phyloP scores from a whole-genome alignment of 2,888 invertebrate genomes.

The Eristalinus sepulchralis region DNA sequence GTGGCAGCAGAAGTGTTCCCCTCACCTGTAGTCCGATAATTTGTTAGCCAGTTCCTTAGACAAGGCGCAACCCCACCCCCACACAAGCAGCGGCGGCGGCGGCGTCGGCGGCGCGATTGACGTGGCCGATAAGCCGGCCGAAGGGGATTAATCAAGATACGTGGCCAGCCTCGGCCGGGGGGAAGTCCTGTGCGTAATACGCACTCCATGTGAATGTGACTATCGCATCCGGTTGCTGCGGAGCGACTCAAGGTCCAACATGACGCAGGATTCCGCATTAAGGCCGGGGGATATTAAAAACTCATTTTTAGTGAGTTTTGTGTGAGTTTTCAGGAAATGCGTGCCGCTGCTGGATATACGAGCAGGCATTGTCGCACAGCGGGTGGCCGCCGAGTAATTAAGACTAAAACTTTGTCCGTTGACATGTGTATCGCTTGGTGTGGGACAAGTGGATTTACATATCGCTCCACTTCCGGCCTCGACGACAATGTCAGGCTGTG shows the following conservation, averaged over 20 bases:
- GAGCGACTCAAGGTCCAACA: slow-evolving; percentile 58
- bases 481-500: background rate
- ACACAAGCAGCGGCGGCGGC: slow-evolving; percentile 23
- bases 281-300: slow-evolving; percentile 56
- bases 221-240: slow-evolving; percentile 58
- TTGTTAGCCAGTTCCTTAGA: slow-evolving; percentile 66
- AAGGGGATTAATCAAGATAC: slow-evolving; percentile 65
- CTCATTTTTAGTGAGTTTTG: slow-evolving; percentile 61
- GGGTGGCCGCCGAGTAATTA: slow-evolving; percentile 53
- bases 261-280: slow-evolving; percentile 42
- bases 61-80: slow-evolving; percentile 32
- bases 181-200: slow-evolving; percentile 55
- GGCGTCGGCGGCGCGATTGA: slow-evolving; percentile 40
- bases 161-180: slow-evolving; percentile 8
- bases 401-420: slow-evolving; percentile 50
- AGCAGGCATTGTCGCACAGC: slow-evolving; percentile 16
- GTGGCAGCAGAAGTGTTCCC: slow-evolving; percentile 46
- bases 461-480: slow-evolving; percentile 15
- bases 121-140: slow-evolving; percentile 54
- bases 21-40: slow-evolving; percentile 54
- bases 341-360: slow-evolving; percentile 61
- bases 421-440: slow-evolving; percentile 51
- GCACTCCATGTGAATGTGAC: slow-evolving; percentile 69
- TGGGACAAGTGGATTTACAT: slow-evolving; percentile 63
- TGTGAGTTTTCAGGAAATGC: slow-evolving; percentile 66